These are phyloP conservation scores for Emys orbicularis DNA, from an alignment of 2,797 vertebrate genomes.

Conservation along the genomic window DNA sequence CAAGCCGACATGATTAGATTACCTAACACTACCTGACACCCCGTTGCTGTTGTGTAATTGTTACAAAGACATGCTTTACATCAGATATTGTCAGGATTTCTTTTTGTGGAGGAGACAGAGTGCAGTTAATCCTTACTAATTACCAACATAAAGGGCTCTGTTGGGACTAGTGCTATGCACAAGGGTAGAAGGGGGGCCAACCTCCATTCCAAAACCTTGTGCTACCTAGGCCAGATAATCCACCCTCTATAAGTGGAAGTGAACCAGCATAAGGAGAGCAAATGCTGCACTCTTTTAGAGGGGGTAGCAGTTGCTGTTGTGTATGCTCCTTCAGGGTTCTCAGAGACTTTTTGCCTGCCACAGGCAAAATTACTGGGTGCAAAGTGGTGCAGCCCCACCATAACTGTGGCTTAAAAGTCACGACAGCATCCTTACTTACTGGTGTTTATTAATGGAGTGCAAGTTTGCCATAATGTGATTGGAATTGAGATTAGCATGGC, in stretches of 20 bases:
- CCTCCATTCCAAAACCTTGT: not conserved
- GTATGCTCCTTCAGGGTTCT: not conserved
- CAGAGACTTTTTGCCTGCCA: not conserved
- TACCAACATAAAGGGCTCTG: not conserved
- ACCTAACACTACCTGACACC: not conserved
- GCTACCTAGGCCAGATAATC: not conserved
- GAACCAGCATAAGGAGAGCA: fast-evolving
- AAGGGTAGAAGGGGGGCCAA: fast-evolving
- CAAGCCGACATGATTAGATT: not conserved
- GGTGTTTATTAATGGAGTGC: not conserved
- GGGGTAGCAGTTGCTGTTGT: not conserved
- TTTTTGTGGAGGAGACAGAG: not conserved
- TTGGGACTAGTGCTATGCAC: not conserved
- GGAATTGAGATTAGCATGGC: not conserved
- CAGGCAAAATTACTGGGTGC: not conserved
- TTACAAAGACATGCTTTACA: not conserved
- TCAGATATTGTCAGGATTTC: not conserved
- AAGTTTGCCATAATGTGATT: not conserved
- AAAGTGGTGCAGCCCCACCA: not conserved
- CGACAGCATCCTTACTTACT: not conserved
- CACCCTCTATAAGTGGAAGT: fast-evolving
- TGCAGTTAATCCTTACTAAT: not conserved
- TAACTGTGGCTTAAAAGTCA: not conserved
- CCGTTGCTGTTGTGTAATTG: not conserved
- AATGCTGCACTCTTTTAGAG: fast-evolving